Base-by-base conservation (phyloP, 2,797 vertebrate species). In the Cetoscarus ocellatus region DNA sequence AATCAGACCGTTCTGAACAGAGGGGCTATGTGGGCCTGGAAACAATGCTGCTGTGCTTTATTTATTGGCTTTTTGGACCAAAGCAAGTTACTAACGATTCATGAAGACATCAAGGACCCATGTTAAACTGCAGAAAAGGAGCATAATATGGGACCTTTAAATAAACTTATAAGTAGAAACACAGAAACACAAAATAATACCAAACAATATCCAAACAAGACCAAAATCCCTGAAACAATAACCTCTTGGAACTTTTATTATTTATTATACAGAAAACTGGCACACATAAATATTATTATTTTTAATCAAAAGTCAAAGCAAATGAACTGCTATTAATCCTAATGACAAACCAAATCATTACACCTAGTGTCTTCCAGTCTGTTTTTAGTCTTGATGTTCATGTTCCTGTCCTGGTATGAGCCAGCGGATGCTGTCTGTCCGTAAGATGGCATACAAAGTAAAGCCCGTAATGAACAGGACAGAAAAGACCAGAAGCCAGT, bases 401-500 rank as follows among this genome's bases (percentile, higher is more conserved):
- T 98, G 98, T 73, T 99, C 97, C 8, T 98, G 98, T 38, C 97
- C 98, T 0, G 98, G 97, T 81, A 99, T 96, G 40, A 99, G 94
- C 96, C 98, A 97, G 1, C 96, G 95, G 72, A 99, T 96, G 85
- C 95, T 98, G 83, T 99, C 97, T 0, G 97, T 97, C 14, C 96
- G 93, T 36, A 99, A 17, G 17, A 97, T 95, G 18, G 96, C 97
- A 0, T 99, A 99, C 61, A 96, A 14, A 12, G 94, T 89, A 73
- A 99, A 99, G 60, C 93, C 88, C 0, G 94, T 90, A 87, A 99
- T 95, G 88, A 99, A 99, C 57, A 98, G 89, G 71, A 99, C 70
- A 0, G 98, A 99, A 81, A 99, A 99, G 40, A 98, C 96, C 2
- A 99, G 96, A 68, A 99, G 88, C 98, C 98, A 99, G 88, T 99